These are phyloP conservation scores for Chalcosyrphus nemorum DNA, from an alignment of 2,888 invertebrate species.

Conservation along the genomic window DNA sequence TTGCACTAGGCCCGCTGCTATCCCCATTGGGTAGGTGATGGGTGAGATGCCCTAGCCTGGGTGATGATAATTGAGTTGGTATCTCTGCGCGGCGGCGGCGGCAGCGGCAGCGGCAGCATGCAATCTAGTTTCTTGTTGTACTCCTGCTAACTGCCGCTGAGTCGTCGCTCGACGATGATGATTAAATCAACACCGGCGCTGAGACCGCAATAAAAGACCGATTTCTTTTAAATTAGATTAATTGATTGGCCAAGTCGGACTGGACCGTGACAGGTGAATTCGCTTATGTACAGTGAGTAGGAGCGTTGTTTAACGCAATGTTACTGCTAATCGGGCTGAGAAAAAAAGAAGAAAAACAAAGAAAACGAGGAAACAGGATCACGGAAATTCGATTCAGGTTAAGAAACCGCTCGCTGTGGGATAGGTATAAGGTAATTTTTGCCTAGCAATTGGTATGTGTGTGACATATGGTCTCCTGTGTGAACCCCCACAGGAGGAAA, in stretches of 20 bases:
- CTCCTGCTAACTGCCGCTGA: slow-evolving; percentile 17
- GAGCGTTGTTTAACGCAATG: slow-evolving; percentile 60
- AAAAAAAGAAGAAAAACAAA: neutral
- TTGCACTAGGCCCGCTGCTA: slow-evolving; percentile 56
- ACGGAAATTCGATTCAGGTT: slow-evolving; percentile 66
- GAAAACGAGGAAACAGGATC: slow-evolving; percentile 51
- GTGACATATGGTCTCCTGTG: slow-evolving; percentile 65
- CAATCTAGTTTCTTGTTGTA: slow-evolving; percentile 55
- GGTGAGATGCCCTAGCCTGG: slow-evolving; percentile 50
- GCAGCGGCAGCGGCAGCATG: too few relatives aligned
- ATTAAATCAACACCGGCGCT: slow-evolving; percentile 62
- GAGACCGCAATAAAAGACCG: slow-evolving; percentile 59
- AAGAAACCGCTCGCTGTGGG: slow-evolving; percentile 56
- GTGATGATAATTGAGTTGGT: slow-evolving; percentile 67
- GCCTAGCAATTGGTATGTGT: slow-evolving; percentile 58
- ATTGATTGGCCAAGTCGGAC: slow-evolving; percentile 59
- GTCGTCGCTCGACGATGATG: slow-evolving; percentile 28
- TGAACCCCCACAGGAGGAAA: slow-evolving; percentile 38
- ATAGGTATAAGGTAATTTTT: slow-evolving; percentile 52
- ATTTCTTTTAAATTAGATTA: slow-evolving; percentile 72
- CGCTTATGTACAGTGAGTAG: slow-evolving; percentile 68
- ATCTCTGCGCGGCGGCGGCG: slow-evolving; percentile 25
- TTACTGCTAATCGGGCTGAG: slow-evolving; percentile 40
- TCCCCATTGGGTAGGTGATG: slow-evolving; percentile 45
- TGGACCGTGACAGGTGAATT: slow-evolving; percentile 65